phyloP scores from a whole-genome alignment of 2,888 invertebrate species.

The Drosophila eohydei region DNA sequence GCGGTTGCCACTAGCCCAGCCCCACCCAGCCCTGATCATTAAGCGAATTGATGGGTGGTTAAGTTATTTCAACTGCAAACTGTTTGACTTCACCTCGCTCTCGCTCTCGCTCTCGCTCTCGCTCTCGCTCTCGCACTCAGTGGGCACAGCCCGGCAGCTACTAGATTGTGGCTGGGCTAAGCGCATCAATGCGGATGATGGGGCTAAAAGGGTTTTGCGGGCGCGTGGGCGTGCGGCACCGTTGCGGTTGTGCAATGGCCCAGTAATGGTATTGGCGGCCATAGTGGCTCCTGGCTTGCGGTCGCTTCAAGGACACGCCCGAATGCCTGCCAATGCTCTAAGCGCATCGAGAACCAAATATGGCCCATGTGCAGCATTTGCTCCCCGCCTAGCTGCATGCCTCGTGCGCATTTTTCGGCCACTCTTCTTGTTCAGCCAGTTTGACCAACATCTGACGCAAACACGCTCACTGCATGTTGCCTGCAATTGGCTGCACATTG shows the following conservation, averaged over 20 bases:
- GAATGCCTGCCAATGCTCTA: slow-evolving; percentile 21
- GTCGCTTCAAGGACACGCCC: slow-evolving; percentile 55
- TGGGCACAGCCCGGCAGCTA: slow-evolving; percentile 12
- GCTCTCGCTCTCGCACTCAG: neutral
- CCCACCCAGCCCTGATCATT: slow-evolving; percentile 39
- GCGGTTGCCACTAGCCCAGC: neutral
- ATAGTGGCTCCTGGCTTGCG: slow-evolving; percentile 34
- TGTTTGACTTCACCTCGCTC: slow-evolving; percentile 38
- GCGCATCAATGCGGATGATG: slow-evolving; percentile 21
- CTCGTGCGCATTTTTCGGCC: slow-evolving; percentile 3
- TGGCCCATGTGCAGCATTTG: slow-evolving; percentile 5
- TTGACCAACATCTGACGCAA: slow-evolving; percentile 9
- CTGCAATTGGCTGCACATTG: slow-evolving; percentile 30
- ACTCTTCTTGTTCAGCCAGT: slow-evolving; percentile 2
- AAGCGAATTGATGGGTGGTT: slow-evolving; percentile 60
- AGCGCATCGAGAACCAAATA: slow-evolving; percentile 4
- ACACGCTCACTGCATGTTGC: slow-evolving; percentile 4
- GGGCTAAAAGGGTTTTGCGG: slow-evolving; percentile 1
- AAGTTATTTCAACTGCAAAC: slow-evolving; percentile 60
- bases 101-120: neutral
- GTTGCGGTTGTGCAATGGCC: slow-evolving; percentile 12
- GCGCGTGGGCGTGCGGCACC: neutral
- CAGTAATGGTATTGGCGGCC: slow-evolving; percentile 24
- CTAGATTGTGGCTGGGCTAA: slow-evolving; percentile 39
- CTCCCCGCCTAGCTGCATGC: slow-evolving; percentile 5